Evolutionary conservation across 1,140 invertebrate species (phyloP).

Genomic region (Caenorhabditis latens): DNA sequence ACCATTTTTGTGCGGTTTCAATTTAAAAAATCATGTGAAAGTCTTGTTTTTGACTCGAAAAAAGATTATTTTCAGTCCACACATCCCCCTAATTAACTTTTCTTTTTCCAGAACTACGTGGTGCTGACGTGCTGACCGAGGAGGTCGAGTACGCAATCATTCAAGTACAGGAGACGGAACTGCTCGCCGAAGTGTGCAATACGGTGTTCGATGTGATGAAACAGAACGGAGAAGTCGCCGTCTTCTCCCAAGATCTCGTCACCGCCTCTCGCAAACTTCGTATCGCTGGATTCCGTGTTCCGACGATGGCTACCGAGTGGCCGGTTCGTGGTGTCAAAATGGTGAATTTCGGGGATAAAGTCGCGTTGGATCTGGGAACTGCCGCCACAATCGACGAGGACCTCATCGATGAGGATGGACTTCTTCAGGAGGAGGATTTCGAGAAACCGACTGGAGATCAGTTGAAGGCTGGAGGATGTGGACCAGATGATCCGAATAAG

Average conservation of each 20-base stretch:
- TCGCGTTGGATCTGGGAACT: conserved; percentile 11
- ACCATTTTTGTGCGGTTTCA: no score
- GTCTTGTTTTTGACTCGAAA: no score
- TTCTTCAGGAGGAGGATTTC: conserved; percentile 67
- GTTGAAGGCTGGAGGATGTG: conserved; percentile 69
- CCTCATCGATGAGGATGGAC: conserved; percentile 67
- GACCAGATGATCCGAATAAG: conserved; percentile 66
- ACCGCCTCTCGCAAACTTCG: conserved; percentile 14
- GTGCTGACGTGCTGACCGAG: not conserved
- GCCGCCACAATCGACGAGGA: conserved; percentile 62
- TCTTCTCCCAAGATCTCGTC: not conserved
- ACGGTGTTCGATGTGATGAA: conserved; percentile 41
- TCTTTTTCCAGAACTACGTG: not conserved
- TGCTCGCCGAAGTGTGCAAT: conserved; percentile 35
- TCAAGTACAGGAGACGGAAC: conserved; percentile 33
- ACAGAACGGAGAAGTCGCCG: conserved; percentile 30
- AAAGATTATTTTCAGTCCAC: no score
- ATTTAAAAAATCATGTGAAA: no score
- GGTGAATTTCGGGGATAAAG: conserved; percentile 32
- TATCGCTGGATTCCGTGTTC: conserved; percentile 24
- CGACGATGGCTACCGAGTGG: not conserved
- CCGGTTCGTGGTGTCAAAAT: conserved; percentile 12
- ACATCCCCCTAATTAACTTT: not conserved
- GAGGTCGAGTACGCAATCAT: conserved; percentile 9
- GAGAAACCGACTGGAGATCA: conserved; percentile 65